These are phyloP conservation scores for Tachystola acroxantha DNA, from an alignment of 2,888 invertebrate species.

Conservation along the genomic window DNA sequence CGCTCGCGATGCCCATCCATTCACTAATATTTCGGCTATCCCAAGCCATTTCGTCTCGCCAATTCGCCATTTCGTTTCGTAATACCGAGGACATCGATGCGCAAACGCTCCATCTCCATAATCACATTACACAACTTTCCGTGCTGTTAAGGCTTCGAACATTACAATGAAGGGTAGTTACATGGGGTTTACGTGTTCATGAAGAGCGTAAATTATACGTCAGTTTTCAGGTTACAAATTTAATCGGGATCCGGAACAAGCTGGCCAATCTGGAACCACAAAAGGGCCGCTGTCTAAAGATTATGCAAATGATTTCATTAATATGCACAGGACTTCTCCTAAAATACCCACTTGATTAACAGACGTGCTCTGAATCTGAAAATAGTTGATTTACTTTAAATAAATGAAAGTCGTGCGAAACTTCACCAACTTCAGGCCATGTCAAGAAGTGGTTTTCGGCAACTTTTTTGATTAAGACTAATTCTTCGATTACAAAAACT, in stretches of 20 bases:
- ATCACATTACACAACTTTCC: too few species aligned
- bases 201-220: constrained; percentile 5
- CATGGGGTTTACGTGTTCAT: too few species aligned
- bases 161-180: too few species aligned
- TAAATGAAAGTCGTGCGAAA: background rate
- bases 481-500: too few species aligned
- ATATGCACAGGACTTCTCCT: constrained; percentile 23
- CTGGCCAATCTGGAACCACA: constrained; percentile 20
- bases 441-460: background rate
- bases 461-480: constrained; percentile 3
- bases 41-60: too few species aligned
- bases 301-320: constrained; percentile 36
- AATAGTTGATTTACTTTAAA: constrained; percentile 3
- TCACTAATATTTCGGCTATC: too few species aligned
- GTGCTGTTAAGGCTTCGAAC: too few species aligned
- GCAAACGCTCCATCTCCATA: too few species aligned
- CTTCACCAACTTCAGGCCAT: background rate
- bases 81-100: too few species aligned
- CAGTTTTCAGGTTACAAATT: constrained; percentile 13
- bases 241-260: constrained; percentile 15
- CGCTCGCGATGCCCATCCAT: too few species aligned
- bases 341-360: constrained; percentile 36
- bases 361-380: constrained; percentile 25
- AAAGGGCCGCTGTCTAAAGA: constrained; percentile 23
- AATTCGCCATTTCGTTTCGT: too few species aligned